Evolutionary conservation across 2,113 vertebrate genomes (phyloP).

Genomic region (Fregata magnificens): DNA sequence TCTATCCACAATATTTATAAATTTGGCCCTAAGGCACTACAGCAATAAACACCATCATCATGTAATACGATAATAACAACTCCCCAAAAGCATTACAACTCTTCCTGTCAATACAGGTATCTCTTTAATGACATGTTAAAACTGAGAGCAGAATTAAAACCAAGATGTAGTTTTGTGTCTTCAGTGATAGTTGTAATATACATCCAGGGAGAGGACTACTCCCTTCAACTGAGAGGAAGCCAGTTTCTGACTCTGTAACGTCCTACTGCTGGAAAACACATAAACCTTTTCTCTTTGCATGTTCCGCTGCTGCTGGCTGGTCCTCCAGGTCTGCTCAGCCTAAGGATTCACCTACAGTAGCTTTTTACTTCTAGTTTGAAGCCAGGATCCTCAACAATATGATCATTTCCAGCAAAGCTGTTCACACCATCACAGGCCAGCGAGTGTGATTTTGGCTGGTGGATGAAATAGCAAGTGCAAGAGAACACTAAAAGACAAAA

Average conservation of each 20-base stretch:
- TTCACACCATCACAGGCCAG: not conserved
- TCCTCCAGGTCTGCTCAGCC: not conserved
- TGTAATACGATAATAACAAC: slow-evolving; percentile 47
- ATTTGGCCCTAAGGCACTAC: slow-evolving; percentile 41
- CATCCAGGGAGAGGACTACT: not conserved
- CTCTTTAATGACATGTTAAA: slow-evolving; percentile 38
- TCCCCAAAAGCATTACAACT: slow-evolving; percentile 37
- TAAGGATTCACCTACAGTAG: not conserved
- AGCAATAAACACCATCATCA: slow-evolving; percentile 28
- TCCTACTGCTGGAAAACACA: not conserved
- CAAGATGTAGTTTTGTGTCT: not conserved
- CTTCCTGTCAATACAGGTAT: slow-evolving; percentile 57
- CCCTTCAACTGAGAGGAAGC: not conserved
- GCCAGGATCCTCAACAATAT: not conserved
- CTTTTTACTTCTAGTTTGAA: not conserved
- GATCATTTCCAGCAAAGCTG: not conserved
- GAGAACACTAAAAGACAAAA: slow-evolving; percentile 12
- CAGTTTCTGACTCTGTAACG: not conserved
- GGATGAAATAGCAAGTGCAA: not conserved
- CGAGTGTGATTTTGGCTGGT: not conserved
- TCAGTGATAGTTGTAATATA: not conserved
- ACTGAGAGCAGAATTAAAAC: slow-evolving; percentile 30
- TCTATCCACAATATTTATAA: slow-evolving; percentile 4
- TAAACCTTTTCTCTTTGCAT: not conserved
- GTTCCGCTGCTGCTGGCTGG: not conserved